Percentiles rank a stretch among this genome's conserved stretches.
Conservation (phyloP, 2,797 vertebrate species). For the Pseudochaenichthys georgianus region DNA sequence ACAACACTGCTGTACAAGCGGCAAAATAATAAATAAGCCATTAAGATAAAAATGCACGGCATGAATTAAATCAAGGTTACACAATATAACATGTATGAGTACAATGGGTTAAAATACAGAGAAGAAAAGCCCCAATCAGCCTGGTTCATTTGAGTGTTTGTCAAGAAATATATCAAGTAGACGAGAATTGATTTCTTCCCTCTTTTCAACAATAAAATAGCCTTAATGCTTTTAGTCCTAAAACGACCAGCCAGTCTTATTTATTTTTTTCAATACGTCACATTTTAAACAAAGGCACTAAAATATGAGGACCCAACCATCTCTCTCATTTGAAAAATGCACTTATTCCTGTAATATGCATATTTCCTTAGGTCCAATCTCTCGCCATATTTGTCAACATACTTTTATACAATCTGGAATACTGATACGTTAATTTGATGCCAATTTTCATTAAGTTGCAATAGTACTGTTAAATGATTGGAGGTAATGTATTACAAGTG, state of each 20-base stretch:
- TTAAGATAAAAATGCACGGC: constrained; percentile 65
- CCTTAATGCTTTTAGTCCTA: neutral
- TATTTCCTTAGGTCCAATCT: constrained; percentile 14
- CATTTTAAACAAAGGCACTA: constrained; percentile 66
- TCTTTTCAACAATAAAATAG: constrained; percentile 17
- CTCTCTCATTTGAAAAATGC: constrained; percentile 29
- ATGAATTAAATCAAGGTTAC: constrained; percentile 64
- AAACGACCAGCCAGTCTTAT: constrained; percentile 1
- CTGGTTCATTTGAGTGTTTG: constrained; percentile 1
- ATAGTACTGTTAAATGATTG: neutral
- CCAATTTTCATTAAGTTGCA: neutral
- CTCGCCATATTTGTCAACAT: neutral
- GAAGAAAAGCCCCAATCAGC: constrained; percentile 72
- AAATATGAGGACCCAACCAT: constrained; percentile 51
- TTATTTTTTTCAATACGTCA: neutral
- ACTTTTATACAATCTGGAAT: constrained; percentile 5
- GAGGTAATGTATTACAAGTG: neutral
- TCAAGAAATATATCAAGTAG: neutral
- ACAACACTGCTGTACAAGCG: constrained; percentile 66
- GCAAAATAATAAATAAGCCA: constrained; percentile 77
- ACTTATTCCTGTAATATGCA: constrained; percentile 48
- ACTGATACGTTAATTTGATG: constrained; percentile 5
- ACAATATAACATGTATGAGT: constrained; percentile 51
- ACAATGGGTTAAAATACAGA: constrained; percentile 55
- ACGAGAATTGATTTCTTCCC: constrained; percentile 5